These are phyloP conservation scores for Apotomis betuletana DNA, from an alignment of 2,888 invertebrate genomes.

Conservation along the genomic window DNA sequence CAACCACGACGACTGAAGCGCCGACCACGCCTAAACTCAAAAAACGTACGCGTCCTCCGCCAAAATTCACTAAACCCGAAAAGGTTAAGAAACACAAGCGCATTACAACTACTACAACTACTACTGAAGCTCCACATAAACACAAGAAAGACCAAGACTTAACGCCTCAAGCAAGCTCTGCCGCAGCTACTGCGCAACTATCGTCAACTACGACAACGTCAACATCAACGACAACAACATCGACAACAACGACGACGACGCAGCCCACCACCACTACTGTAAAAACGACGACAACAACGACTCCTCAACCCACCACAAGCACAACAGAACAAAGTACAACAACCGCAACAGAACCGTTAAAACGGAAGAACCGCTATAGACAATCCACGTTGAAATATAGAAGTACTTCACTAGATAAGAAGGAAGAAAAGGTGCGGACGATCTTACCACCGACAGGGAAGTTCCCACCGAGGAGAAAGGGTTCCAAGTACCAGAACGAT, in stretches of 20 bases:
- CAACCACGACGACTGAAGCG: slow-evolving; percentile 50
- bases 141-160: slow-evolving; percentile 65
- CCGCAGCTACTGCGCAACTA: slow-evolving; percentile 57
- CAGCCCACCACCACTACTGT: slow-evolving; percentile 50
- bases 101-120: slow-evolving; percentile 59
- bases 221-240: slow-evolving; percentile 45
- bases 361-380: slow-evolving; percentile 70
- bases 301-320: slow-evolving; percentile 47
- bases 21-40: slow-evolving; percentile 59
- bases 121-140: slow-evolving; percentile 47
- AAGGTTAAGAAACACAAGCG: slow-evolving; percentile 74
- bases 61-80: slow-evolving; percentile 65
- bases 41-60: slow-evolving; percentile 74
- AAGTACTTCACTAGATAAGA: slow-evolving; percentile 75
- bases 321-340: slow-evolving; percentile 32
- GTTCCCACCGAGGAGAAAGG: slow-evolving; percentile 65
- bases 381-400: slow-evolving; percentile 73
- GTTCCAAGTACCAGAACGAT: slow-evolving; percentile 76
- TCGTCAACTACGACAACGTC: slow-evolving; percentile 51
- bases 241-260: slow-evolving; percentile 44
- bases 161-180: slow-evolving; percentile 69
- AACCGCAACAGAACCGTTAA: slow-evolving; percentile 42
- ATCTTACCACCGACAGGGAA: slow-evolving; percentile 48
- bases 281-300: slow-evolving; percentile 51
- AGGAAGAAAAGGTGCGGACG: slow-evolving; percentile 60